Evolutionary conservation across 2,113 vertebrate species (phyloP), one percentile per base, ranked within the genome.

Genomic region (Acanthisitta chloris): DNA sequence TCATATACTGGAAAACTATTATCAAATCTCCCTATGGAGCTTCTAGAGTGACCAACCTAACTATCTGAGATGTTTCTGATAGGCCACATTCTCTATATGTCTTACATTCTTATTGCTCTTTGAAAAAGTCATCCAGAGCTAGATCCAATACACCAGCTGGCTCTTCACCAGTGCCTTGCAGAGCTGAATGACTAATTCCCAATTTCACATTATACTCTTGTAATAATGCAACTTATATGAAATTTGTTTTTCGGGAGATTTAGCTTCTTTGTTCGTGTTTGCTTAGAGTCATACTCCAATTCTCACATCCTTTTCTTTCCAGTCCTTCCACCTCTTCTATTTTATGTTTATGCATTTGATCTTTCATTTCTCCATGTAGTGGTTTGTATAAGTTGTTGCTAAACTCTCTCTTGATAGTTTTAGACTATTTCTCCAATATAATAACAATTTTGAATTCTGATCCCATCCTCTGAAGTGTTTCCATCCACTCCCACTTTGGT

Each of bases 281-380:
- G 28, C 24, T 64, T 91, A 67, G 69, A 74, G 73, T 86, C 17
- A 33, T 71, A n/a, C 34, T 86, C 72, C 79, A 78, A 51, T 57
- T 71, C 36, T 78, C 72, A 55, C 34, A 76, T 36, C 34, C 14
- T n/a, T 88, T 90, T 70, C 78, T 58, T 1, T 24, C 18, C 42
- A 71, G 36, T 54, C 19, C 11, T 86, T 86, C 28, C 19, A 72
- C 69, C 12, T 79, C 28, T 71, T 86, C 65, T 36, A 2, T 89
- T 91, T 94, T 84, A 55, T 91, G 59, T 92, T 86, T 92, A 40
- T 67, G 21, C 64, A 40, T 87, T 94, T 91, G 76, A 57, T 86
- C 82, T 95, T 94, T 71, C 26, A 25, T 81, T 93, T 90, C 42
- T 82, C 46, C 21, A 25, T 67, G 65, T 51, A 74, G 45, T 48